Base-by-base conservation (phyloP, 1,140 invertebrate genomes). In the Pseudomyrmex pallidus region DNA sequence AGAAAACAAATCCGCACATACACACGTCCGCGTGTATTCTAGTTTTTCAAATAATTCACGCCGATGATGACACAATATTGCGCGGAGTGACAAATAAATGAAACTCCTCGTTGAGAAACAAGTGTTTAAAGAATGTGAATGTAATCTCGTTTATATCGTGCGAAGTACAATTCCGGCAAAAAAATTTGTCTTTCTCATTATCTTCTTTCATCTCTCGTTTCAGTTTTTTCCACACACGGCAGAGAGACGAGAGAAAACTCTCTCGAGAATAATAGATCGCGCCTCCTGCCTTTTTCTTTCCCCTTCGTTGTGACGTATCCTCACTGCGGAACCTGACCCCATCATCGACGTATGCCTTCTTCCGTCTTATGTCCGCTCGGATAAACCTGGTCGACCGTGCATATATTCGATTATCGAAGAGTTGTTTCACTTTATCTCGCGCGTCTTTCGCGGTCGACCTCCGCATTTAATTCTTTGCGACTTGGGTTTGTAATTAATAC, bases 361-460 rank as follows among this genome's bases (percentile, higher is more conserved):
- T 74, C 78, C 35, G 35, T 35, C 35, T 35, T 87, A 86, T 87
- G 54, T 44, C 59, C 64, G 20, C 10, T 25, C 20, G 13, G 12
- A 13, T 83, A 59, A 35, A 83, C 52, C 48, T 48, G 46, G 12
- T 52, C 20, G 50, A n/a, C 52, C n/a, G 25, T 22, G 50, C 15
- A 8, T 12, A 22, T 76, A 83, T 70, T n/a, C 4, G 17, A 35
- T 35, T 25, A 22, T 63, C 4, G 25, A 70, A 64, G 20, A 68
- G 17, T 15, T 5, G 54, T 20, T 20, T 57, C 48, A 15, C 35
- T 80, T 50, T 64, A 56, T 78, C 56, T 61, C 8, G 3, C 8
- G 3, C 8, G 46, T 13, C 52, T 76, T 64, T 76, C 8, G 10
- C 22, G 52, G 66, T n/a, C n/a, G 22, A 52, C 44, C 15, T 12